Base-by-base conservation (phyloP, 2,797 vertebrate species). In the Amniataba percoides region DNA sequence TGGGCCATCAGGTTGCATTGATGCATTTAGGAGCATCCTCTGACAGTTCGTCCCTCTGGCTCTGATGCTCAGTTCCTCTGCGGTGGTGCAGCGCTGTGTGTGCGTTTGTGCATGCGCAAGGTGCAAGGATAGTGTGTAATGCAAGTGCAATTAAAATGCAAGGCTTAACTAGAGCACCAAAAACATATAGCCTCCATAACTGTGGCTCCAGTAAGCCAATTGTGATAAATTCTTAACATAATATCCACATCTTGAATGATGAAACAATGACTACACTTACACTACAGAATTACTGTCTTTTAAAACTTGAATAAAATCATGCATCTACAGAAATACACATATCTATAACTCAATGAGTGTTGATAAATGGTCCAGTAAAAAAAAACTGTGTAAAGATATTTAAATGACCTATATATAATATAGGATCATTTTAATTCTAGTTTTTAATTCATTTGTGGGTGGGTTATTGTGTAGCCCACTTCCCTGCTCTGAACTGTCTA, bases 1-100 rank as follows among this genome's bases (percentile, higher is more conserved):
- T 91, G 85, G 84, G 80, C 85, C 88, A 93, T 92, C 89, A 89
- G 89, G 83, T 64, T 91, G 83, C 85, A 85, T 42, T 68, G 83
- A 92, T 87, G 89, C 88, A 88, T 90, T 78, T 77, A 86, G 78
- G 71, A 82, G 83, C 71, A 79, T 83, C 87, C 79, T 67, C 84
- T 89, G 88, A 87, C 80, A 89, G 85, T 74, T 55, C 62, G 79
- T 88, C 85, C 69, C 87, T 71, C 62, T 72, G 83, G 83, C 61
- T 79, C 46, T 53, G 66, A 71, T 2, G 53, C 76, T 80, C 56
- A 56, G 31, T 72, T 79, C 65, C 65, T 81, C 77, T 81, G 65
- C 78, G 72, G 65, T 78, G 72, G 59, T 68, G 66, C 43, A 49
- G 68, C n/a, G 58, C 43, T 53, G 39, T 40, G 11, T 40, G 19